These are phyloP conservation scores for Hydrocynus forskahlii DNA, from an alignment of 2,797 vertebrate species.

Conservation along the genomic window DNA sequence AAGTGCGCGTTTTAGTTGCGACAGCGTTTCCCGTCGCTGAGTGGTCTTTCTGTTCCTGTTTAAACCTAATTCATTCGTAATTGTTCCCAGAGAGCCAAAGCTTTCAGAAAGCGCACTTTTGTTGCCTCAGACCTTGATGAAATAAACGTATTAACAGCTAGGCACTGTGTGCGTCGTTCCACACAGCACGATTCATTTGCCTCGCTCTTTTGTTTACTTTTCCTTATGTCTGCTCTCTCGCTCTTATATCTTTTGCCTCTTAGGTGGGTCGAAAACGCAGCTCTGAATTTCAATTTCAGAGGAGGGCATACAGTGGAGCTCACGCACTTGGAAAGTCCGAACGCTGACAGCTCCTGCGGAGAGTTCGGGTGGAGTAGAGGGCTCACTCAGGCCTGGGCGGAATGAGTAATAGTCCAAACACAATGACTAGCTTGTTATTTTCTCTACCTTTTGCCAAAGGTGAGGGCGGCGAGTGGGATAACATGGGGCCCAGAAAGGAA, in stretches of 20 bases:
- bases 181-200: background rate
- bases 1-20: background rate
- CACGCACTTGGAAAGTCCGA: slow-evolving; percentile 10
- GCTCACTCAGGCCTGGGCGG: slow-evolving; percentile 37
- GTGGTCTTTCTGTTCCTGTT: slow-evolving; percentile 16
- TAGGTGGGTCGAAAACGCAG: slow-evolving; percentile 26
- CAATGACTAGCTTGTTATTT: slow-evolving; percentile 52
- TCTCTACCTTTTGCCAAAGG: slow-evolving; percentile 42
- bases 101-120: slow-evolving; percentile 7
- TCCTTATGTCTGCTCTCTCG: background rate
- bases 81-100: slow-evolving; percentile 22
- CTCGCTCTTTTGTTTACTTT: slow-evolving; percentile 3
- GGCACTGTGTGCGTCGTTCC: slow-evolving; percentile 25
- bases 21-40: slow-evolving; percentile 10
- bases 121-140: slow-evolving; percentile 32
- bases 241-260: background rate
- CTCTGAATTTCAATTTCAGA: slow-evolving; percentile 32
- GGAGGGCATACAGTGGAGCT: slow-evolving; percentile 9
- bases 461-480: slow-evolving; percentile 15
- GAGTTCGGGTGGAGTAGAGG: slow-evolving; percentile 17
- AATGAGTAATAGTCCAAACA: slow-evolving; percentile 33
- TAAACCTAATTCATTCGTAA: background rate
- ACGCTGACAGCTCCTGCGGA: slow-evolving; percentile 42
- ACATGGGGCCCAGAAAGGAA: slow-evolving; percentile 1
- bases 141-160: slow-evolving; percentile 36